Base-by-base conservation (phyloP, 2,888 invertebrate species). In the Liodrosophila aerea region DNA sequence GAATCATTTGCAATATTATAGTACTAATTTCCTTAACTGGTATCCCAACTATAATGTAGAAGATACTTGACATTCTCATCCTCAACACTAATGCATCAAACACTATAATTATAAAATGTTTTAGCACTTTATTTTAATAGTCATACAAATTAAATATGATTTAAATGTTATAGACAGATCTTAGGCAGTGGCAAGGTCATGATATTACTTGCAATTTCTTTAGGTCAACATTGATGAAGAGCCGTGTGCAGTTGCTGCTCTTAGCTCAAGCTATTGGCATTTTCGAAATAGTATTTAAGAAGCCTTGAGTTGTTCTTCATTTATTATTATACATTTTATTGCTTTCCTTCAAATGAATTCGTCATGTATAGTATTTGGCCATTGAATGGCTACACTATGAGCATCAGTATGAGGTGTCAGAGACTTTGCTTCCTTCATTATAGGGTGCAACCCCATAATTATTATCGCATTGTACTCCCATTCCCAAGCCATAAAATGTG, bases 141-240 rank as follows among this genome's bases (percentile, higher is more conserved):
- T 8, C 27, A 15, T 49, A 12, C 8, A 2, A 33, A 37, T 43
- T 54, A 56, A 46, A 40, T 47, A 52, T 72, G 39, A 39, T 76
- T 67, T 36, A 43, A 39, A n/a, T 49, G 30, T 57, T 54, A 15
- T 45, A 40, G 66, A 45, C 64, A 39, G 46, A 40, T 49, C 36
- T 66, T 59, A 31, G 47, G 47, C 70, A 77, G 75, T 78, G 82
- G 63, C 76, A 52, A 4, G 18, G 64, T 64, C 64, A 41, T 16
- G n/a, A 36, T 49, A 81, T 81, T 81, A 84, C 85, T 84, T 77
- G 81, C 84, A 75, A 60, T 76, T 63, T 60, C 56, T 60, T 61
- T 53, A 46, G 40, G 46, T 54, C 36, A 54, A 40, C 54, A 34
- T 47, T 59, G 52, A 64, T 59, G 49, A 40, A 62, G 59, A 58